Evolutionary conservation across 2,888 invertebrate genomes (phyloP).

Genomic region (Pherbina coryleti): DNA sequence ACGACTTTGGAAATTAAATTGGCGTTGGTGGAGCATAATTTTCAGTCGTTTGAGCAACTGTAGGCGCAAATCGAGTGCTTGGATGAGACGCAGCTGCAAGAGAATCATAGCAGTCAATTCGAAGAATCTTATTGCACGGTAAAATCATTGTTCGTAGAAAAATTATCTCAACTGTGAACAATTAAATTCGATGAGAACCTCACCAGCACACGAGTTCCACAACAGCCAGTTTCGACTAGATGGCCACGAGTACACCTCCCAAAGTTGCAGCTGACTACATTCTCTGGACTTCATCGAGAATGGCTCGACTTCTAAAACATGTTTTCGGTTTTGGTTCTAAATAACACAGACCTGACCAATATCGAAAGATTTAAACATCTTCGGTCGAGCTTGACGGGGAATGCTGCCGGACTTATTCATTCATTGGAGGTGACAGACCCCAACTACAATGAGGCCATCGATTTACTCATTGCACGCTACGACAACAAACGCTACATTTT

Average conservation of each 20-base stretch:
- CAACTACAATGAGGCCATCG: constrained; percentile 31
- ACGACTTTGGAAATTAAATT: background rate
- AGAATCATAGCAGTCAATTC: background rate
- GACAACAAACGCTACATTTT: constrained; percentile 37
- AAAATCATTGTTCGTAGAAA: background rate
- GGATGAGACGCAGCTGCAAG: constrained; percentile 9
- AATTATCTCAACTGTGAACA: background rate
- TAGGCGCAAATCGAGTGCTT: background rate
- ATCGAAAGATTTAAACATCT: constrained; percentile 30
- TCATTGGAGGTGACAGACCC: background rate
- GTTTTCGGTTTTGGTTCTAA: constrained; percentile 21
- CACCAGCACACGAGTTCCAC: background rate
- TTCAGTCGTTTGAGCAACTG: background rate
- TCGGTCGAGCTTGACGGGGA: constrained; percentile 7
- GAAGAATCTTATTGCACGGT: background rate
- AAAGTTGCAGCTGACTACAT: constrained; percentile 12
- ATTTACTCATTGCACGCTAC: background rate
- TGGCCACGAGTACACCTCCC: constrained; percentile 7
- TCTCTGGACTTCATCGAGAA: background rate
- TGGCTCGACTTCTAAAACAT: constrained; percentile 27
- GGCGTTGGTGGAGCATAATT: background rate
- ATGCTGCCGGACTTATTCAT: constrained; percentile 8
- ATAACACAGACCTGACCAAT: background rate
- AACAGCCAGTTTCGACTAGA: background rate
- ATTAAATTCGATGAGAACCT: background rate